These are phyloP conservation scores for Phodopus roborovskii DNA, from an alignment of 2,113 vertebrate genomes.

Conservation along the genomic window DNA sequence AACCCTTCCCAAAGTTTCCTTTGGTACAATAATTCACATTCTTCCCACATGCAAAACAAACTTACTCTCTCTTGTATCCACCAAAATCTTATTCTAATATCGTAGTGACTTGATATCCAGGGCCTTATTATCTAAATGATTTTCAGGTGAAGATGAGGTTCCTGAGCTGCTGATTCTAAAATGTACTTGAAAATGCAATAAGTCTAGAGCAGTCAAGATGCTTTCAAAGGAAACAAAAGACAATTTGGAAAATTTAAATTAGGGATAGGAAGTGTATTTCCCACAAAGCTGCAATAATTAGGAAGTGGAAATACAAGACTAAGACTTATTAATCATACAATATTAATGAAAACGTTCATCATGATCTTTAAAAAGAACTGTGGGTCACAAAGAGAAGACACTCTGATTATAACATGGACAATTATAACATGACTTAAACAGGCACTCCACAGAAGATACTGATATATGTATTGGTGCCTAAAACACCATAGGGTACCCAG, in stretches of 20 bases:
- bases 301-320: neutral
- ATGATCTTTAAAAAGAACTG: neutral
- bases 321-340: neutral
- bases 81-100: neutral
- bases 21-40: constrained; percentile 26
- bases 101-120: neutral
- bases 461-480: neutral
- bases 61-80: neutral
- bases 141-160: neutral
- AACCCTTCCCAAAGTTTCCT: neutral
- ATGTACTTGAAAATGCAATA: constrained; percentile 36
- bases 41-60: constrained; percentile 10
- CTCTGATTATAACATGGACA: neutral
- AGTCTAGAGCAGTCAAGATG: neutral
- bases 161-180: constrained; percentile 15
- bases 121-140: constrained; percentile 21
- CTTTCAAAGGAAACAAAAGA: neutral
- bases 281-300: neutral
- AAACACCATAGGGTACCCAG: neutral
- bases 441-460: neutral
- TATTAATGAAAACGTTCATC: neutral
- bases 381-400: neutral
- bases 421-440: neutral
- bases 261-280: neutral
- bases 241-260: neutral